Evolutionary conservation across 2,797 vertebrate genomes (phyloP), one percentile per base, ranked within the genome.

Genomic region (Crenuchus spilurus): DNA sequence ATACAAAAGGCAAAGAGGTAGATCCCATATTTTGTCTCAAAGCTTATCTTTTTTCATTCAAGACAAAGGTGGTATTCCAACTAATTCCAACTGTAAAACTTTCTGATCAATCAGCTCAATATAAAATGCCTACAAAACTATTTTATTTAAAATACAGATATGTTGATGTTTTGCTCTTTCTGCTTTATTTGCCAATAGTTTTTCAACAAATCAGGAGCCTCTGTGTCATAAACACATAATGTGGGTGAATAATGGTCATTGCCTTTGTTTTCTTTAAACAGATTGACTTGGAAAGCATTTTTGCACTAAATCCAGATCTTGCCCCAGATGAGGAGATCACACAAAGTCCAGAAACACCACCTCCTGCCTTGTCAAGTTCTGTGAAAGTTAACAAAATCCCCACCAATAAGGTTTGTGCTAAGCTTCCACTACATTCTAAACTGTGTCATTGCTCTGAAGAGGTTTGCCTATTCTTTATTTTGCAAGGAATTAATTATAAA

Each of bases 1-100:
- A 99, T 89, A 99, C 97, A 77, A 99, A 99, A 93, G 97, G 97
- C 70, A 99, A 99, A 92, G 97, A 99, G 94, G 97, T 98, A 90
- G 0, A 20, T 22, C 4, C 2, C 35, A 42, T 4, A 28, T 37
- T 37, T 28, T 48, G 44, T 18, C 44, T 48, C n/a, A 41, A 44
- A 14, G 10, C 13, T 14, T 30, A 22, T 35, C 16, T 44, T 2
- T 20, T 11, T 65, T 33, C 3, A 22, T 8, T 31, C 3, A 14
- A 46, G 2, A 16, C 10, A 10, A 5, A 22, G n/a, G n/a, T 8
- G n/a, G 1, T 48, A 2, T 48, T 48, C n/a, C n/a, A n/a, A n/a
- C n/a, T n/a, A n/a, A n/a, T n/a, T n/a, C n/a, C n/a, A n/a, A n/a
- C n/a, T n/a, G n/a, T n/a, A n/a, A n/a, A n/a, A n/a, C n/a, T n/a